Evolutionary conservation across 2,113 vertebrate species (phyloP).

Genomic region (Paracanthobrama guichenoti): DNA sequence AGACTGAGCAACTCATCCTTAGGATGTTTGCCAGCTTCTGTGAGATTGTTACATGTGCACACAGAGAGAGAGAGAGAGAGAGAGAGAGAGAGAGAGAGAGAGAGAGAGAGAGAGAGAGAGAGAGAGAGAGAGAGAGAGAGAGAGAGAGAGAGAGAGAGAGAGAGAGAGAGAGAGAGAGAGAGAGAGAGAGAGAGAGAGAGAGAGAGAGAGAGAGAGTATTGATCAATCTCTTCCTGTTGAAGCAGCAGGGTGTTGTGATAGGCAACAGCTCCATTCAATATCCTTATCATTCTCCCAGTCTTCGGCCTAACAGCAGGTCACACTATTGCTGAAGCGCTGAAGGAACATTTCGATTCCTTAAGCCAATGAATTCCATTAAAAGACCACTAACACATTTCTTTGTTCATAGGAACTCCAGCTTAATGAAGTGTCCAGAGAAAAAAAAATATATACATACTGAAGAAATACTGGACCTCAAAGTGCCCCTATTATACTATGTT

Average conservation of each 20-base stretch:
- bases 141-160: conserved; percentile 11
- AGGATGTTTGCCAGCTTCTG: conserved; percentile 27
- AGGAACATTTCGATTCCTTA: conserved; percentile 64
- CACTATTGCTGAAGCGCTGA: conserved; percentile 59
- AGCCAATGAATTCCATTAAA: conserved; percentile 73
- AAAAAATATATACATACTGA: background rate
- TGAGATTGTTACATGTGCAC: conserved; percentile 18
- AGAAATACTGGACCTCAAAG: conserved; percentile 28
- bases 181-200: conserved; percentile 30
- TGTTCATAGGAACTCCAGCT: conserved; percentile 61
- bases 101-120: conserved; percentile 30
- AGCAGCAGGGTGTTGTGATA: conserved; percentile 53
- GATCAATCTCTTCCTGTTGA: conserved; percentile 66
- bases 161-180: conserved; percentile 2
- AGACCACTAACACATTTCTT: conserved; percentile 64
- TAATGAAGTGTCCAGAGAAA: conserved; percentile 67
- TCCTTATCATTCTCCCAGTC: conserved; percentile 70
- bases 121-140: background rate
- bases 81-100: conserved; percentile 14
- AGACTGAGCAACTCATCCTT: conserved; percentile 23
- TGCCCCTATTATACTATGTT: too few species aligned
- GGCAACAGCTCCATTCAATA: conserved; percentile 71
- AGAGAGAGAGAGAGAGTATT: conserved; percentile 57
- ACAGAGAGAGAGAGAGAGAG: conserved; percentile 2
- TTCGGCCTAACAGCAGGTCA: conserved; percentile 66